Conservation (phyloP, 1,140 invertebrate species). For the Hyles vespertilio region DNA sequence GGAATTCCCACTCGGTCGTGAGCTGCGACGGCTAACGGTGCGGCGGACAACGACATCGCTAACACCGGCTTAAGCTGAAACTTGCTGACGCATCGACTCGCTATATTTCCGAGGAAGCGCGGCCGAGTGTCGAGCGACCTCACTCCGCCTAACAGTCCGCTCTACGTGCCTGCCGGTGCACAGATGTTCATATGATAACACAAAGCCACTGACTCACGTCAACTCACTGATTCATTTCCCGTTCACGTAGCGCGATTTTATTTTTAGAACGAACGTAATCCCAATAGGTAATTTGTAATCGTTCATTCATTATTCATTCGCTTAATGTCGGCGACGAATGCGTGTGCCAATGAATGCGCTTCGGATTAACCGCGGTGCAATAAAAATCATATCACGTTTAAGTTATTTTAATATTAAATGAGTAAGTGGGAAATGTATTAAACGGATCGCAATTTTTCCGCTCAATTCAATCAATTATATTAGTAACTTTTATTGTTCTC, state of each 20-base stretch:
- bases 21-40: conserved; percentile 52
- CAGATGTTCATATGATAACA: conserved; percentile 54
- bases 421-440: too few relatives aligned
- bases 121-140: conserved; percentile 22
- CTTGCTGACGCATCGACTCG: conserved; percentile 59
- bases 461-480: too few relatives aligned
- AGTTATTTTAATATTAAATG: too few relatives aligned
- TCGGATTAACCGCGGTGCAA: too few relatives aligned
- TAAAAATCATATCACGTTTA: too few relatives aligned
- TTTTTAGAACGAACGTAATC: conserved; percentile 26
- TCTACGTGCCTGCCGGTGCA: conserved; percentile 35
- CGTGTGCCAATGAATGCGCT: too few relatives aligned
- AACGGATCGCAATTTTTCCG: too few relatives aligned
- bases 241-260: conserved; percentile 41
- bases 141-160: conserved; percentile 41
- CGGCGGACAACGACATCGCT: conserved; percentile 58
- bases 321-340: neutral
- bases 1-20: conserved; percentile 1
- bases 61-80: conserved; percentile 41
- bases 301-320: conserved; percentile 5
- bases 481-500: too few relatives aligned
- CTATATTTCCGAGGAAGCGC: conserved; percentile 47
- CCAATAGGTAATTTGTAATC: conserved; percentile 13
- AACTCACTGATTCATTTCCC: conserved; percentile 43
- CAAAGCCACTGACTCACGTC: conserved; percentile 44